Conservation (phyloP, 2,888 invertebrate genomes). For the Diadegma fenestrale region DNA sequence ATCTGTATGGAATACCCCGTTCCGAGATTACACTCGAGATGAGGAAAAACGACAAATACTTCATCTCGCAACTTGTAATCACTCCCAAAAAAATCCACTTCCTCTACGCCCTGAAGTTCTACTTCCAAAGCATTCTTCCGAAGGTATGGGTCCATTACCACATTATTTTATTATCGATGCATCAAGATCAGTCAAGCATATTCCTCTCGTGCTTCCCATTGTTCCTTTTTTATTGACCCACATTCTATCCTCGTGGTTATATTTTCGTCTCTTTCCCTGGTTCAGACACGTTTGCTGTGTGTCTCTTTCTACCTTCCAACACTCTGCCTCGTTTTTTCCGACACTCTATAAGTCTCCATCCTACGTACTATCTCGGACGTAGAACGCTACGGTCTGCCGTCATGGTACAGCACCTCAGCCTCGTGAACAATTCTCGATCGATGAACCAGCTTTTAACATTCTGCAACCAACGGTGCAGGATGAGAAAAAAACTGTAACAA, state of each 20-base stretch:
- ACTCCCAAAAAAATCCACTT: conserved; percentile 38
- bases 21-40: background rate
- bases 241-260: conserved; percentile 31
- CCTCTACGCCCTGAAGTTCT: conserved; percentile 40
- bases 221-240: background rate
- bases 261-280: background rate
- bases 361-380: background rate
- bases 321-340: conserved; percentile 12
- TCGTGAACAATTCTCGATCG: conserved; percentile 48
- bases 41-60: background rate
- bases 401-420: conserved; percentile 2
- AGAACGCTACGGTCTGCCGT: background rate
- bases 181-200: conserved; percentile 13
- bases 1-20: conserved; percentile 36
- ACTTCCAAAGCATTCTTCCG: background rate
- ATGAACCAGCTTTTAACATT: conserved; percentile 55
- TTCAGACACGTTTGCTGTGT: background rate
- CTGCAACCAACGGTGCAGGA: conserved; percentile 20
- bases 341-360: conserved; percentile 45
- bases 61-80: background rate
- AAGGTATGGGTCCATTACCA: conserved; percentile 43
- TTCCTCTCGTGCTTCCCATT: conserved; percentile 32
- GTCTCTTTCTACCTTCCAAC: conserved; percentile 6
- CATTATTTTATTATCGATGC: conserved; percentile 50
- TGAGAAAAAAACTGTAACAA: conserved; percentile 14